These are phyloP conservation scores for Drosophila lacicola DNA, from an alignment of 2,888 invertebrate species.

Conservation along the genomic window DNA sequence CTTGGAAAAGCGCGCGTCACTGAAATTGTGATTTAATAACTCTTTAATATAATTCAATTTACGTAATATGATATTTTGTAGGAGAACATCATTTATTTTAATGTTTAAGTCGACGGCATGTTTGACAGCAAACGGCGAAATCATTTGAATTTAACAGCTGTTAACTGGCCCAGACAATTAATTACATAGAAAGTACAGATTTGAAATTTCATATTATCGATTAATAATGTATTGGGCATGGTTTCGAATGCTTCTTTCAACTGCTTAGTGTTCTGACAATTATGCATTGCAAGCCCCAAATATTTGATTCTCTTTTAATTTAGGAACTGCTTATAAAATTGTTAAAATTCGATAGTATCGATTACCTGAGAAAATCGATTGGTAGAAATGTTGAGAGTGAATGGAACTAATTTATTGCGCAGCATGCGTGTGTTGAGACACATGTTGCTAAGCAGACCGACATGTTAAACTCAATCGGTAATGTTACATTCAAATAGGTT, in stretches of 20 bases:
- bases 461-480: slow-evolving; percentile 1
- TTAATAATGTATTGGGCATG: background rate
- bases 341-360: background rate
- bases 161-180: background rate
- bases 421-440: slow-evolving; percentile 2
- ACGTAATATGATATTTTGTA: too few relatives aligned
- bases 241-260: background rate
- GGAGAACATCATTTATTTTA: background rate
- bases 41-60: too few relatives aligned
- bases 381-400: too few relatives aligned
- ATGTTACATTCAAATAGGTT: background rate
- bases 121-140: background rate
- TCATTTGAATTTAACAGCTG: slow-evolving; percentile 43
- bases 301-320: background rate
- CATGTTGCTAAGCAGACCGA: slow-evolving; percentile 13
- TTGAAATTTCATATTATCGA: slow-evolving; percentile 11
- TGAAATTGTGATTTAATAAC: too few relatives aligned
- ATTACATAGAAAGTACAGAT: background rate
- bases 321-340: background rate
- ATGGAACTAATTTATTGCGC: slow-evolving; percentile 1
- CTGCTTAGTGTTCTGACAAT: background rate
- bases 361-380: background rate
- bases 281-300: background rate
- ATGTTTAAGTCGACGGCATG: background rate
- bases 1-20: background rate